A percentile compares a stretch with the other conserved stretches of the same genome.
Conservation (phyloP, 2,888 invertebrate species). For the Pyrrhosoma nymphula region DNA sequence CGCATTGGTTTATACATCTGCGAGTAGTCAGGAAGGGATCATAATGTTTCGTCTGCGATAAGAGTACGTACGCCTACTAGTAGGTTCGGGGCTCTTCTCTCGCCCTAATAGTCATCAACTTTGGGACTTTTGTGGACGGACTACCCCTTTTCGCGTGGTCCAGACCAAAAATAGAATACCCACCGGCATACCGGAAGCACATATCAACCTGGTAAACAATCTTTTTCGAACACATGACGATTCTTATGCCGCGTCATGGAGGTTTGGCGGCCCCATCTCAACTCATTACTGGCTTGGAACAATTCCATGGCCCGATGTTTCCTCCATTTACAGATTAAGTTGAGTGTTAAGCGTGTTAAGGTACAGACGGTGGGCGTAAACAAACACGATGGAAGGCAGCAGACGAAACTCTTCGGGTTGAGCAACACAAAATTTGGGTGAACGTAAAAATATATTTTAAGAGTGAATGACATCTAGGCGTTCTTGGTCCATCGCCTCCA, state of each 20-base stretch:
- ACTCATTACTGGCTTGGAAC: slow-evolving; percentile 17
- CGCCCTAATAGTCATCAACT: too few species aligned
- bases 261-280: background rate
- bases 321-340: slow-evolving; percentile 32
- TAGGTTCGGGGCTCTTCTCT: too few species aligned
- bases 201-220: background rate
- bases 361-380: background rate
- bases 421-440: too few species aligned
- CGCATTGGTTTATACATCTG: too few species aligned
- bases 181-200: background rate
- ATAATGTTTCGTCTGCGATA: too few species aligned
- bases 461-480: too few species aligned
- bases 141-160: background rate
- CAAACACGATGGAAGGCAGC: background rate
- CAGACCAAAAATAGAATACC: slow-evolving; percentile 1
- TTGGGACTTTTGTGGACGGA: background rate
- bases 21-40: too few species aligned
- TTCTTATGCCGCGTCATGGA: background rate
- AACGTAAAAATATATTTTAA: too few species aligned
- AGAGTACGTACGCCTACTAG: too few species aligned
- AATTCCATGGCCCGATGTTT: background rate
- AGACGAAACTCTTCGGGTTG: background rate
- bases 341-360: background rate
- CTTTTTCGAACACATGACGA: background rate
- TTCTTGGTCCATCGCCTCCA: too few species aligned